Percentiles rank a stretch among this genome's conserved stretches.
Evolutionary conservation across 1,140 invertebrate species (phyloP).

Genomic region (Drosophila ogumai): DNA sequence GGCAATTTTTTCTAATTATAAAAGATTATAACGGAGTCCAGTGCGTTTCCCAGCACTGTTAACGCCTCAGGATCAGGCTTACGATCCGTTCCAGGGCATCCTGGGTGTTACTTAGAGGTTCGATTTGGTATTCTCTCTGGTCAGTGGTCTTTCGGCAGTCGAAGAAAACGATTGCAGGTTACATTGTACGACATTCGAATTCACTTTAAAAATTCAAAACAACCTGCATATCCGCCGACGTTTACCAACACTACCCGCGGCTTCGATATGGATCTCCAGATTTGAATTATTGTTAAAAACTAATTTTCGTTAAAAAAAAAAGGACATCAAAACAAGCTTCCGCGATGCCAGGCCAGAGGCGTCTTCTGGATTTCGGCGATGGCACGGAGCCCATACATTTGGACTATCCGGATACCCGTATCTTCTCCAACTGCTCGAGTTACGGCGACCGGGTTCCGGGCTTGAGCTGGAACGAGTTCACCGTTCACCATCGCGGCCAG

Average conservation of each 20-base stretch:
- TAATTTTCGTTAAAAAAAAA: neutral
- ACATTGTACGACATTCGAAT: neutral
- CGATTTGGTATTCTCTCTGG: too few relatives aligned
- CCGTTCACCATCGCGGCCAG: constrained; percentile 39
- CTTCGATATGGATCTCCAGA: neutral
- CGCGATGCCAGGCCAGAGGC: constrained; percentile 23
- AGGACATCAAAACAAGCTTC: neutral
- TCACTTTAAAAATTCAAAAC: neutral
- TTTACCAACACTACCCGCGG: constrained; percentile 6
- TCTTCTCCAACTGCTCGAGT: constrained; percentile 37
- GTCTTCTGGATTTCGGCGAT: constrained; percentile 42
- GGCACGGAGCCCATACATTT: constrained; percentile 41
- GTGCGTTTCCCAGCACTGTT: constrained; percentile 3
- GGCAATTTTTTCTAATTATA: too few relatives aligned
- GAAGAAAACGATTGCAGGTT: neutral
- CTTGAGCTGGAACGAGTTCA: constrained; percentile 54
- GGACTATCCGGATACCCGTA: constrained; percentile 30
- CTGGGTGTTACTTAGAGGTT: too few relatives aligned
- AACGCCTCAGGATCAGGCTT: too few relatives aligned
- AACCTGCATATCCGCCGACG: neutral
- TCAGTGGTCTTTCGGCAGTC: neutral
- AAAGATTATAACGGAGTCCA: too few relatives aligned
- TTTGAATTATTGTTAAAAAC: constrained; percentile 6
- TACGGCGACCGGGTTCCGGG: constrained; percentile 39
- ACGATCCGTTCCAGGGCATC: neutral